phyloP scores from a whole-genome alignment of 2,797 vertebrate genomes.

The Hemitrygon akajei region DNA sequence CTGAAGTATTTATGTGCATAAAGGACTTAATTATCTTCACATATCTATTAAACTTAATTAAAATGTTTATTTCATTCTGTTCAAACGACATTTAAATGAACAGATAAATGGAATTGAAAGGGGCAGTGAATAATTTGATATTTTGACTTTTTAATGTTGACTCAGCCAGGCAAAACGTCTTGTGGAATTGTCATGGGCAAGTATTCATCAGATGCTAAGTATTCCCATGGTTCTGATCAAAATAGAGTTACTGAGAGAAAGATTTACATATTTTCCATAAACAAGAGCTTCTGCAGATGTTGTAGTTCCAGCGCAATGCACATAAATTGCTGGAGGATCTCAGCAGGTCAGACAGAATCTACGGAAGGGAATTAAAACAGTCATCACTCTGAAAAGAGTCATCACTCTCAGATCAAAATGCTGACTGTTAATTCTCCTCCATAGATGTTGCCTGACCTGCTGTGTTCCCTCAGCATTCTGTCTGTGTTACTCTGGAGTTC shows the following conservation, averaged over 20 bases:
- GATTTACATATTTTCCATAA: not conserved
- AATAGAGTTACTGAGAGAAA: not conserved
- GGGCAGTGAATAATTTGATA: not conserved
- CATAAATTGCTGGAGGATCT: no score
- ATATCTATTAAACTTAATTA: conserved; percentile 4
- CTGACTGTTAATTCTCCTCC: no score
- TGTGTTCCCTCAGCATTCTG: no score
- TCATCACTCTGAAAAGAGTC: no score
- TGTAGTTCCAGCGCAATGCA: no score
- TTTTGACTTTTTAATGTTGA: not conserved
- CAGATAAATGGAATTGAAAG: not conserved
- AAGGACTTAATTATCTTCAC: not conserved
- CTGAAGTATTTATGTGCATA: not conserved
- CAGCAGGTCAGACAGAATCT: no score
- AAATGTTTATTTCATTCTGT: conserved; percentile 12
- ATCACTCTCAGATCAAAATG: no score
- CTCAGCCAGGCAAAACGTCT: not conserved
- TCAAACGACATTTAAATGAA: not conserved
- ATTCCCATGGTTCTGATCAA: not conserved
- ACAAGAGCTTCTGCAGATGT: no score
- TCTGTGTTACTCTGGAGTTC: not conserved
- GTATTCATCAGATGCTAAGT: not conserved
- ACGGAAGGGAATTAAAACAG: no score
- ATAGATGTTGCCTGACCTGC: no score
- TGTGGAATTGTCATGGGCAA: not conserved